These are phyloP conservation scores for Apantesis nais DNA, from an alignment of 2,888 invertebrate genomes.

Conservation along the genomic window DNA sequence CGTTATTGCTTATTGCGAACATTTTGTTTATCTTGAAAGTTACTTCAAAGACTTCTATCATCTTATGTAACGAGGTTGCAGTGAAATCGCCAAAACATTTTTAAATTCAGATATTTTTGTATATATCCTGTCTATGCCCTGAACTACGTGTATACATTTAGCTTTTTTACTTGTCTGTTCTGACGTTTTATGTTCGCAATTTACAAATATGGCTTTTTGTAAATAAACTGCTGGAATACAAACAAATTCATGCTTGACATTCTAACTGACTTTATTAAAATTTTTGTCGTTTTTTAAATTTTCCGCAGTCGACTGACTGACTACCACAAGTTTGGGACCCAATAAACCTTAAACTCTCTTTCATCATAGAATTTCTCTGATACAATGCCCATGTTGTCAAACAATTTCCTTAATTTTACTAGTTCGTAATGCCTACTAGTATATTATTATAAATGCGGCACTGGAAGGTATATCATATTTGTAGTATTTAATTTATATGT, in stretches of 20 bases:
- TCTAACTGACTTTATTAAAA: background rate
- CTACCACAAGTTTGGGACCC: background rate
- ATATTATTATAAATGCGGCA: too few relatives aligned
- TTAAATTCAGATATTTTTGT: background rate
- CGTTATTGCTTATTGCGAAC: conserved; percentile 15
- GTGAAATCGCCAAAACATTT: background rate
- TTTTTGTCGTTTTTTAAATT: background rate
- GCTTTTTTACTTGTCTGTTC: background rate
- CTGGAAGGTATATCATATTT: too few relatives aligned
- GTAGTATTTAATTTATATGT: too few relatives aligned
- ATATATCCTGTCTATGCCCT: background rate
- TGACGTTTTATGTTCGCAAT: background rate
- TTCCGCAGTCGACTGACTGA: background rate
- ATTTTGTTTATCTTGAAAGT: conserved; percentile 26
- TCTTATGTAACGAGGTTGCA: background rate
- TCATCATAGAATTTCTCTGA: background rate
- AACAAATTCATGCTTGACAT: too few relatives aligned
- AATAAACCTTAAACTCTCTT: background rate
- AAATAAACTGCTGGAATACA: too few relatives aligned
- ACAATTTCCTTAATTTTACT: too few relatives aligned
- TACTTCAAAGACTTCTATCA: conserved; percentile 16
- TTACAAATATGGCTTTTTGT: background rate
- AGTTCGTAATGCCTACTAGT: too few relatives aligned
- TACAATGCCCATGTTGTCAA: background rate
- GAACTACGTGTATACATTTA: background rate